Base-by-base conservation (phyloP, 1,140 invertebrate species). In the Helicoverpa armigera region DNA sequence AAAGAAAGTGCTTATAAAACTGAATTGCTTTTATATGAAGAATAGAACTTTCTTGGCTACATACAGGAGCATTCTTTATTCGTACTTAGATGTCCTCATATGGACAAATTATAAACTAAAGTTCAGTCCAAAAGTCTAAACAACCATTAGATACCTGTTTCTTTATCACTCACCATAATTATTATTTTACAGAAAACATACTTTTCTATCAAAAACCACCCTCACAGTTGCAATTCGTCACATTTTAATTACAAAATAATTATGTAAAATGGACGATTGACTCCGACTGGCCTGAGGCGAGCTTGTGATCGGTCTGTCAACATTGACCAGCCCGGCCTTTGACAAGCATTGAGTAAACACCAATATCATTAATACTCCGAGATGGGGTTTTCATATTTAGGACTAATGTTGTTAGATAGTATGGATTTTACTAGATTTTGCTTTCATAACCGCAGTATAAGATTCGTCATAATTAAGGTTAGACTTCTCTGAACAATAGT, bases 291-390 rank as follows among this genome's bases (percentile, higher is more conserved):
- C 75, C 61, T 11, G 11, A 51, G 50, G 61, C 53, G 18, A 35
- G 63, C 5, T 29, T 2, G 50, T 67, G 60, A 77, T 77, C 50
- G 54, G n/a, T 61, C 31, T 43, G 13, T 51, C 50, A 65, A 77
- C 48, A 54, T n/a, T 77, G 75, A 77, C 75, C 75, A 18, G 11
- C 31, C 31, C 3, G 12, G 16, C 61, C 75, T 77, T 77, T 77
- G 75, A 77, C 60, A 77, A 67, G 58, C 13, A 35, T 67, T 53
- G 50, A n/a, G 50, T 54, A 77, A 77, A 77, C 75, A 77, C 14
- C 50, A 67, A 65, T 54, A 51, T 54, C 23, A 53, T 77, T 77
- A 35, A 65, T 48, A 35, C 61, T 18, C 18, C 13, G 48, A 23
- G 48, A 53, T 23, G 0, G 18, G 29, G 23, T 70, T 53, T 51